Base-by-base conservation (phyloP, 2,888 invertebrate species). In the Acleris laterana region DNA sequence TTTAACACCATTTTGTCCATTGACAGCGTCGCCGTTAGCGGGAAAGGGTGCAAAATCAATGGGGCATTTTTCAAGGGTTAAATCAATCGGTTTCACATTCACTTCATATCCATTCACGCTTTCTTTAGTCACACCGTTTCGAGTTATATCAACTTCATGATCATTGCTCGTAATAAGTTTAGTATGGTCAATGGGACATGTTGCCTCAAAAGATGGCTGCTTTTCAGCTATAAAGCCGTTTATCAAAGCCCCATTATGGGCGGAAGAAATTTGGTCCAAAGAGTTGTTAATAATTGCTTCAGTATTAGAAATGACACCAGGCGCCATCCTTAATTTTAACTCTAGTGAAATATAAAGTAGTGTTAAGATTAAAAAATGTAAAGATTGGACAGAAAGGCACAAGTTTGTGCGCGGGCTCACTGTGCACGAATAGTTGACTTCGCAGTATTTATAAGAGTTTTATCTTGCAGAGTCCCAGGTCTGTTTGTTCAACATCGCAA, bases 391-490 rank as follows among this genome's bases (percentile, higher is more conserved):
- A 74, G 76, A 75, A 78, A 82, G 80, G 72, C 82, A 74, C 75
- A 72, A 78, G 80, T 81, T 78, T 71, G 73, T 72, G 70, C 82
- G 81, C 80, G 77, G 68, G 77, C 85, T 78, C 79, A 89, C 90
- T 89, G 85, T 80, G 74, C 75, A 71, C 69, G 69, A 71, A 69
- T 77, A 79, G 70, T 77, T 82, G 78, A 72, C 76, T 72, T 75
- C 79, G 74, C 72, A 75, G 87, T 87, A 87, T 90, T 82, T 90
- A 90, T 90, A 89, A 85, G 77, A 81, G 74, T 81, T 84, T 87
- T 88, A 87, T 88, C 85, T 79, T 79, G 72, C 72, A 71, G 71
- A 74, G 71, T 71, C 65, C 59, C 48, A 62, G 59, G 63, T 59
- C 25, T 59, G 68, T 70, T 72, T 72, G 58, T 65, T 61, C 59